Evolutionary conservation across 2,113 vertebrate genomes (phyloP).

Genomic region (Gavialis gangeticus): DNA sequence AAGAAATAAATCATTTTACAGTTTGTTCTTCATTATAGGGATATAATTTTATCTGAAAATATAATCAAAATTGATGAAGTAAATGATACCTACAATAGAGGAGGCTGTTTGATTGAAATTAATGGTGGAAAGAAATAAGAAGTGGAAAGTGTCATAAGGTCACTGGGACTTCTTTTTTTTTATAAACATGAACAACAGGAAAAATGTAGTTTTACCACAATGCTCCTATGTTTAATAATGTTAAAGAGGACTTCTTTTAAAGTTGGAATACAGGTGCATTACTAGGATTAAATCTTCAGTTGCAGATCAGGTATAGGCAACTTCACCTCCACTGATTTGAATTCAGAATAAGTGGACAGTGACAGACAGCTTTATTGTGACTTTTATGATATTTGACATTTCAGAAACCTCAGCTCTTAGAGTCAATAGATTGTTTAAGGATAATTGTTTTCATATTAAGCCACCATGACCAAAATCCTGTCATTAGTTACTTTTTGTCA

Average conservation of each 20-base stretch:
- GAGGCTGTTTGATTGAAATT: not conserved
- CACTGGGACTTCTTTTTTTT: not conserved
- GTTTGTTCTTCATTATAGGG: slow-evolving; percentile 29
- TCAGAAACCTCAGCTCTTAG: not conserved
- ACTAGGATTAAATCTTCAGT: not conserved
- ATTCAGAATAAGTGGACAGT: not conserved
- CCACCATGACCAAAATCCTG: not conserved
- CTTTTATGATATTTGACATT: not conserved
- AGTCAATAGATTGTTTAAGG: not conserved
- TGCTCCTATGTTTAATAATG: too few species aligned
- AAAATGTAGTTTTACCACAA: not conserved
- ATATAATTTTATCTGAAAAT: slow-evolving; percentile 41
- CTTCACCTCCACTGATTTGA: not conserved
- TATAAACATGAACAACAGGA: not conserved
- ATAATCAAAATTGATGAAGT: slow-evolving; percentile 3
- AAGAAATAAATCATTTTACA: slow-evolving; percentile 3
- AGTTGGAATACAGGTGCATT: not conserved
- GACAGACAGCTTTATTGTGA: not conserved
- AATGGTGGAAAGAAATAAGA: slow-evolving; percentile 13
- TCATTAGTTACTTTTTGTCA: not conserved
- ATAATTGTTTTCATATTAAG: not conserved
- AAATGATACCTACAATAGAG: slow-evolving; percentile 4
- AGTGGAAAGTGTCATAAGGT: not conserved
- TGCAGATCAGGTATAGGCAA: not conserved
- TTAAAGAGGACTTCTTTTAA: not conserved